Evolutionary conservation across 2,888 invertebrate species (phyloP), one percentile per base, ranked within the genome.

Genomic region (Sabatieria punctata): DNA sequence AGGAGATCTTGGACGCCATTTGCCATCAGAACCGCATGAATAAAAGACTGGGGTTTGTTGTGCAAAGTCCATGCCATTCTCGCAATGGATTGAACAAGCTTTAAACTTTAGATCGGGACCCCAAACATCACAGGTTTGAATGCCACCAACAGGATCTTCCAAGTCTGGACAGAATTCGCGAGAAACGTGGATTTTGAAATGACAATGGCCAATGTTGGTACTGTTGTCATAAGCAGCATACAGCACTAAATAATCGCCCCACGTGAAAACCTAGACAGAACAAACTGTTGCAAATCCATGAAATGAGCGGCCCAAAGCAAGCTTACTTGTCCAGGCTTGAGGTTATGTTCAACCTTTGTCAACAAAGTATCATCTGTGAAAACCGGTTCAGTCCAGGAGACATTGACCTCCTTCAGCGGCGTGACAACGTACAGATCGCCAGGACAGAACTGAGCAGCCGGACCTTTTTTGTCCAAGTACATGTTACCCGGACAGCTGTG

Each of bases 1-100:
- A 30, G 49, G 43, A 11, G 55, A 52, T 6, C 55, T 38, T 13
- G 91, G 91, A 56, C 88, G 75, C 95, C 93, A 95, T 69, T 86
- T 84, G 36, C 93, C 95, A 77, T 93, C 91, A 45, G 83, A 84
- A n/a, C 89, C 91, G 64, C 95, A 95, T 1, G 86, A 86, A 67
- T 89, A 95, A 74, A 93, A 93, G 55, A 84, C 82, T 1, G 93
- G 89, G n/a, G 89, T 83, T 47, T 79, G 77, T 63, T 85, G 82
- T 0, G 89, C 86, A 73, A 95, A 95, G 55, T 57, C 58, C 40
- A 54, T 57, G 24, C 63, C 61, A 46, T 60, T 56, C 22, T 58
- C 53, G 53, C 69, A 70, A 37, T 58, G 57, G 15, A 69, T 86
- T 68, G 86, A 85, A 66, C 91, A 93, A 1, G 89, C 83, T 71